Percentiles rank a stretch among this genome's conserved stretches.
These are phyloP conservation scores for Lycocorax pyrrhopterus DNA, from an alignment of 2,113 vertebrate species.

Conservation along the genomic window DNA sequence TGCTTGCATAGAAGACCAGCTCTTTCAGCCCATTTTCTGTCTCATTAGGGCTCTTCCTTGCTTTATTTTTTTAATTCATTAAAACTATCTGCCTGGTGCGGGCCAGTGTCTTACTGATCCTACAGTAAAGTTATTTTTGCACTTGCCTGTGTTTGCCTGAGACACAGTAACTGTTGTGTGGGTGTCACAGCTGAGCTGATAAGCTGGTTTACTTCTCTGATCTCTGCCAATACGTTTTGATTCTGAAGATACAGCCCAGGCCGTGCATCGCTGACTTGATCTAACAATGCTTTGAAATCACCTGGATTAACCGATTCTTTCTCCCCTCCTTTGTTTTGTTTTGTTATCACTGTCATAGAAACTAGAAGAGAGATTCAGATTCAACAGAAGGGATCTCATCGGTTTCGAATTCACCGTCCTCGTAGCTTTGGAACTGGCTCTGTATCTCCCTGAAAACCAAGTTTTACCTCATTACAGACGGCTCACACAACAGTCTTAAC, in stretches of 20 bases:
- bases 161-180: not conserved
- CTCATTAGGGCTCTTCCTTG: not conserved
- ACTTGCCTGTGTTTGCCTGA: not conserved
- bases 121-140: constrained; percentile 1
- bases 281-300: not conserved
- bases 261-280: not conserved
- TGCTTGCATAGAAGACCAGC: not conserved
- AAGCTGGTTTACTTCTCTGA: not conserved
- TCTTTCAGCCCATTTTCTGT: not conserved
- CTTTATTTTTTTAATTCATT: not conserved
- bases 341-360: constrained; percentile 72
- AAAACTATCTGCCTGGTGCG: not conserved
- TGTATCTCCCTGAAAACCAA: constrained; percentile 92
- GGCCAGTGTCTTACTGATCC: not conserved
- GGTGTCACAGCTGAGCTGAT: constrained; percentile 8
- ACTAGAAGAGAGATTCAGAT: constrained; percentile 93
- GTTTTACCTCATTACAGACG: constrained; percentile 94
- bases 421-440: constrained; percentile 94
- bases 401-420: constrained; percentile 95
- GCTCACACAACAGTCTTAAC: constrained; percentile 85
- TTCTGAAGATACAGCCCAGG: not conserved
- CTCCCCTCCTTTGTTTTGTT: not conserved
- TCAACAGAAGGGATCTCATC: constrained; percentile 90
- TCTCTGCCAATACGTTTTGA: not conserved
- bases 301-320: not conserved